Evolutionary conservation across 2,888 invertebrate species (phyloP).

Genomic region (Macrostomum cliftonense): DNA sequence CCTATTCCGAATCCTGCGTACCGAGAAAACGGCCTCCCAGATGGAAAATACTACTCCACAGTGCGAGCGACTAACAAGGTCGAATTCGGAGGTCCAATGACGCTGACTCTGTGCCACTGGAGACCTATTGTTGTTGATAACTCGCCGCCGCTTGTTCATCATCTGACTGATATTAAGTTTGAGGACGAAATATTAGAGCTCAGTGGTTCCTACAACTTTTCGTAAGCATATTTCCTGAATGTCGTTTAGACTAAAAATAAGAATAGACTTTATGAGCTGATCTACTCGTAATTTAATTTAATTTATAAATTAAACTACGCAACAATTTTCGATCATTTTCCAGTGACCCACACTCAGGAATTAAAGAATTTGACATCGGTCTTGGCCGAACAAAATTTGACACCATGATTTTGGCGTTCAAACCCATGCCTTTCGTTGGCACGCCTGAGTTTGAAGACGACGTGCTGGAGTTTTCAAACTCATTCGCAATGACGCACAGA

Average conservation of each 20-base stretch:
- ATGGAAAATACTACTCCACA: constrained; percentile 19
- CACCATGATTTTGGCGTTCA: constrained; percentile 11
- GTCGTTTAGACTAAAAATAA: too few species aligned
- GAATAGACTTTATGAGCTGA: too few species aligned
- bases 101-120: constrained; percentile 20
- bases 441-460: background rate
- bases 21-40: constrained; percentile 18
- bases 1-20: constrained; percentile 15
- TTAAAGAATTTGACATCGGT: constrained; percentile 16
- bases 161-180: constrained; percentile 19
- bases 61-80: constrained; percentile 21
- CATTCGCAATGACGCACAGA: background rate
- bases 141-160: constrained; percentile 18
- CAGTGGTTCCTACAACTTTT: constrained; percentile 17
- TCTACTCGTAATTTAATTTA: too few species aligned
- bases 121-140: constrained; percentile 19
- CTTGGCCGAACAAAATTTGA: constrained; percentile 17
- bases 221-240: constrained; percentile 15
- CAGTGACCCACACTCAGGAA: constrained; percentile 21
- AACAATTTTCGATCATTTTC: too few species aligned
- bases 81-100: constrained; percentile 21
- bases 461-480: background rate
- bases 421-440: background rate
- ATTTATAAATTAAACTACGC: too few species aligned
- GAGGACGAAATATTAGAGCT: constrained; percentile 17